Evolutionary conservation across 2,888 invertebrate genomes (phyloP), one percentile per base, ranked within the genome.

Genomic region (Rambutsinella grinnellia): DNA sequence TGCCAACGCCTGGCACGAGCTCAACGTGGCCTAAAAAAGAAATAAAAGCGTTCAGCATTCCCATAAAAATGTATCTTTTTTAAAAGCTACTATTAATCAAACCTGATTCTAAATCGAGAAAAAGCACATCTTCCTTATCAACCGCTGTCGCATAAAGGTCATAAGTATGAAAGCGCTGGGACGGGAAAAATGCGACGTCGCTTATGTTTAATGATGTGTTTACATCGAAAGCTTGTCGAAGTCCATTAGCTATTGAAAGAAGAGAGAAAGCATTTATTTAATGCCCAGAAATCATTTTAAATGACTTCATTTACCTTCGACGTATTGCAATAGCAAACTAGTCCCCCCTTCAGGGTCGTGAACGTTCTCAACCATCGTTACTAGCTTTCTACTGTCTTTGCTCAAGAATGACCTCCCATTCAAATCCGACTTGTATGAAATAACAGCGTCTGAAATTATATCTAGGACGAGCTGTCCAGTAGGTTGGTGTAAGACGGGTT

Each of bases 131-230:
- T 84, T 92, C 92, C 84, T 91, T 91, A 85, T 92, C 91, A 83
- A 90, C 90, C 15, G 92, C 90, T 70, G 90, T 91, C 66, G 93
- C 91, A 84, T 91, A 92, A 51, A 93, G 88, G 86, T 93, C 93
- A 85, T 93, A 93, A 76, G 92, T 91, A 85, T 92, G 91, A 26
- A 90, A 91, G 6, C 89, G 90, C 85, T 90, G 90, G 57, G 93
- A 92, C 0, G 92, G 91, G 86, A 91, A 92, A 86, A 93, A 93
- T 3, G 92, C 90, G 58, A 92, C 89, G 84, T 91, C 92, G 82
- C 92, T 92, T 82, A 93, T 90, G 85, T 91, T 91, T 76, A 93
- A 87, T 10, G 91, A 92, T 13, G 93, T 93, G 86, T 92, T 92
- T 69, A 93, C 92, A 84, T 93, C 93, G 86, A 92, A 93, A 44